Conservation (phyloP, 2,113 vertebrate species). For the Malaclemys terrapin region DNA sequence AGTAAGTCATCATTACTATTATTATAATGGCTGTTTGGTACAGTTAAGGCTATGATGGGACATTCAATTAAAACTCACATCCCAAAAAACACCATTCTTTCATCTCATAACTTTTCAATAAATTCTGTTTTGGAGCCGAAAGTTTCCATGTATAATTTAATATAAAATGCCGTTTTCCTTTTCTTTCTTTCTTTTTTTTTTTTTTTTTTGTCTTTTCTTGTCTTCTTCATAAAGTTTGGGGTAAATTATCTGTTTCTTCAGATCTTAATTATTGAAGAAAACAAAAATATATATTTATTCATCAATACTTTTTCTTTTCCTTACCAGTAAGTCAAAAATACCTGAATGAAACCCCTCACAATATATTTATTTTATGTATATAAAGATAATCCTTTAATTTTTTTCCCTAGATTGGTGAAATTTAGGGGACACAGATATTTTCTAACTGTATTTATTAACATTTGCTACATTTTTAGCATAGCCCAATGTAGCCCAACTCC, state of each 20-base stretch:
- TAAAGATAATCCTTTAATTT: too few species aligned
- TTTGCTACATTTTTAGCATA: background rate
- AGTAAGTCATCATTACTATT: background rate
- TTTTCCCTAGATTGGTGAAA: too few species aligned
- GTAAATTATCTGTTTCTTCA: background rate
- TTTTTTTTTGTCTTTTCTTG: background rate
- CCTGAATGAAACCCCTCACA: too few species aligned
- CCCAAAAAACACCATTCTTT: background rate
- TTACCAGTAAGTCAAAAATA: too few species aligned
- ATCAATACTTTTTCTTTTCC: too few species aligned
- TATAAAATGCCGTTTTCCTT: background rate
- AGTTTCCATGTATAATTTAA: background rate
- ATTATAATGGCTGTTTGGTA: background rate
- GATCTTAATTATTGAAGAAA: background rate
- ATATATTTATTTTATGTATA: too few species aligned
- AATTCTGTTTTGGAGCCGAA: background rate
- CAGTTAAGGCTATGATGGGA: background rate
- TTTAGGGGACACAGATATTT: background rate
- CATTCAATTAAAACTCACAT: background rate
- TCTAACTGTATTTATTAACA: background rate
- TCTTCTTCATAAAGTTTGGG: background rate
- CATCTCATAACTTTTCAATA: background rate
- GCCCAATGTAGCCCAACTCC: background rate
- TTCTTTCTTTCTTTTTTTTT: too few species aligned
- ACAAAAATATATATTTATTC: too few species aligned